These are phyloP conservation scores for Volucella bombylans DNA, from an alignment of 2,888 invertebrate species.

Conservation along the genomic window DNA sequence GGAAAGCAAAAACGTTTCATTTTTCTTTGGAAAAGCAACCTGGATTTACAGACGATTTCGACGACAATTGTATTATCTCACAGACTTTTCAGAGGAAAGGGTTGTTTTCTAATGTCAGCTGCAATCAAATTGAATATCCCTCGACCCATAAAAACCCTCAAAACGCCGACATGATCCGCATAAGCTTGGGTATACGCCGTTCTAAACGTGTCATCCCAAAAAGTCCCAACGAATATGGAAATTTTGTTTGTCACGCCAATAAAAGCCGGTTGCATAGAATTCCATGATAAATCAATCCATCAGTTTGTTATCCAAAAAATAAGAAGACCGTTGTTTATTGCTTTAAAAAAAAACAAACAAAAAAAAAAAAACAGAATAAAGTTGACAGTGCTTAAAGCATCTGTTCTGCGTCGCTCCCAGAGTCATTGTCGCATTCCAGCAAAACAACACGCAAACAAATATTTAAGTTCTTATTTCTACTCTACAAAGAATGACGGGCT, in stretches of 20 bases:
- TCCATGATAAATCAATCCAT: slow-evolving; percentile 15
- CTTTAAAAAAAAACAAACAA: background rate
- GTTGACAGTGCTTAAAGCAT: background rate
- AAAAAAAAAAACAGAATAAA: background rate
- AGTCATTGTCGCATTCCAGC: slow-evolving; percentile 5
- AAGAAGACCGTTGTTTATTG: background rate
- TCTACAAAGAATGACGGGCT: background rate
- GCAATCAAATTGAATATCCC: no score
- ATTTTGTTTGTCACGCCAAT: background rate
- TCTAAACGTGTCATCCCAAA: slow-evolving; percentile 3
- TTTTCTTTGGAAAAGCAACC: no score
- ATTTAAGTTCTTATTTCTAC: slow-evolving; percentile 8
- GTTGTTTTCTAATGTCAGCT: no score
- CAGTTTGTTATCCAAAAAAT: background rate
- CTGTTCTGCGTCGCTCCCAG: background rate
- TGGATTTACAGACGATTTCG: no score
- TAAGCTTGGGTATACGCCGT: background rate
- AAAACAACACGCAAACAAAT: slow-evolving; percentile 11
- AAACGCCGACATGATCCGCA: no score
- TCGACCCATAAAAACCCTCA: no score
- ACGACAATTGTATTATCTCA: no score
- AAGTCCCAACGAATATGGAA: background rate
- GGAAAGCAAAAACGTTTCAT: no score
- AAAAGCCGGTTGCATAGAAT: slow-evolving; percentile 1
- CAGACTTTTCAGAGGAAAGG: no score